Conservation (phyloP, 2,888 invertebrate genomes). For the Perizoma affinitatum region DNA sequence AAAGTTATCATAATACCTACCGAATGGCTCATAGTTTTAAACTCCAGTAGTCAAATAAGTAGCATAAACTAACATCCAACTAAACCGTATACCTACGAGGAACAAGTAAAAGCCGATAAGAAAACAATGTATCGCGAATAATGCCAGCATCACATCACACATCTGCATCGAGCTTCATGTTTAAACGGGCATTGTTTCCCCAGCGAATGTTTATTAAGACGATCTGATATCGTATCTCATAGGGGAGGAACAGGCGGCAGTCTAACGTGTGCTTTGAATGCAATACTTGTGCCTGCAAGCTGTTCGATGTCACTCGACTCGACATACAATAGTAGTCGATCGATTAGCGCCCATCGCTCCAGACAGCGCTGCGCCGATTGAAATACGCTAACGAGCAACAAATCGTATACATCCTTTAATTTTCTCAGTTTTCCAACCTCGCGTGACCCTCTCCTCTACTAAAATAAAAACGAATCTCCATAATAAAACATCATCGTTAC, state of each 20-base stretch:
- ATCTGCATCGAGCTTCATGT: slow-evolving; percentile 59
- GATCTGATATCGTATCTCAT: slow-evolving; percentile 78
- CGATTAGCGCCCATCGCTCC: slow-evolving; percentile 67
- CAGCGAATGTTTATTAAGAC: slow-evolving; percentile 80
- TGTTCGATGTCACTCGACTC: slow-evolving; percentile 42
- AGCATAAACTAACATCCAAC: slow-evolving; percentile 37
- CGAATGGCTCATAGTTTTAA: slow-evolving; percentile 16
- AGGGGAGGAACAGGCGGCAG: slow-evolving; percentile 62
- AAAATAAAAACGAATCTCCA: slow-evolving; percentile 81
- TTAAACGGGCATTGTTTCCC: slow-evolving; percentile 76
- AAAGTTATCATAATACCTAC: slow-evolving; percentile 18
- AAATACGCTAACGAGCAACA: slow-evolving; percentile 66
- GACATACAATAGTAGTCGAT: slow-evolving; percentile 69
- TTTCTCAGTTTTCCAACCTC: slow-evolving; percentile 50
- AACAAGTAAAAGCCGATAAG: slow-evolving; percentile 44
- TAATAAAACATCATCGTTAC: slow-evolving; percentile 66
- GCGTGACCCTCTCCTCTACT: slow-evolving; percentile 75
- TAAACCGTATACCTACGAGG: slow-evolving; percentile 42
- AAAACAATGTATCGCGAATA: slow-evolving; percentile 65
- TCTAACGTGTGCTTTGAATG: slow-evolving; percentile 76
- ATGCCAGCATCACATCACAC: slow-evolving; percentile 58
- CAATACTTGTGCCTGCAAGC: slow-evolving; percentile 38
- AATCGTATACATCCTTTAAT: slow-evolving; percentile 69
- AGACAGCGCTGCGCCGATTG: slow-evolving; percentile 40
- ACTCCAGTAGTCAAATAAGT: slow-evolving; percentile 36